Evolutionary conservation across 2,113 vertebrate species (phyloP).

Genomic region (Rhabdornis inornatus): DNA sequence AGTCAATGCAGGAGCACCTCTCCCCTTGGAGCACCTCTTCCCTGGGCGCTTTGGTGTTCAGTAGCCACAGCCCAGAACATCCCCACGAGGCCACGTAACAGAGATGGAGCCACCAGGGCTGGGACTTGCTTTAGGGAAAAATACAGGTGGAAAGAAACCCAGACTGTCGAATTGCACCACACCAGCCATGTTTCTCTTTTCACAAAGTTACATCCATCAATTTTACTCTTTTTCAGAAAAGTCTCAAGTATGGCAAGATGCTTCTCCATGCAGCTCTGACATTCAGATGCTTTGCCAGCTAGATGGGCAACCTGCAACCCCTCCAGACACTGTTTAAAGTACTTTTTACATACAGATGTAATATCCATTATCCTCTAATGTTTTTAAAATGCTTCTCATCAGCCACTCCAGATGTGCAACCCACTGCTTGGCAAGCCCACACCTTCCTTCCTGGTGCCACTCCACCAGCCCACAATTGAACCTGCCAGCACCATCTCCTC

Average conservation of each 20-base stretch:
- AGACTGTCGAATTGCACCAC: neutral
- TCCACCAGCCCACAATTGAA: neutral
- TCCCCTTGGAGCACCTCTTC: neutral
- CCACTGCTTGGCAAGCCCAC: rapidly evolving
- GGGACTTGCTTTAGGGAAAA: neutral
- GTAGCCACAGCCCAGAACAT: neutral
- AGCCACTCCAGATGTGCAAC: neutral
- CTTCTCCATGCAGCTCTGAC: neutral
- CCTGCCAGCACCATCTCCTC: neutral
- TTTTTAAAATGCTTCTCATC: neutral
- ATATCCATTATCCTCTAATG: neutral
- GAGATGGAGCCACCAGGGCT: neutral
- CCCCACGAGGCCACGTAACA: rapidly evolving
- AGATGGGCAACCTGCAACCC: neutral
- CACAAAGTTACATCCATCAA: neutral
- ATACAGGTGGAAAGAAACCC: neutral
- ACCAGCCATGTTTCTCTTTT: neutral
- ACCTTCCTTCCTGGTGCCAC: neutral
- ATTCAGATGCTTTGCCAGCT: neutral
- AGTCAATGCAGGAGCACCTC: neutral
- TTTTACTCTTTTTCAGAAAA: neutral
- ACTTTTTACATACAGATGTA: neutral
- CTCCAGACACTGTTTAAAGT: neutral
- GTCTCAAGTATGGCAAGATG: neutral
- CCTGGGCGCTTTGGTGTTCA: neutral